These are phyloP conservation scores for Xestia c-nigrum DNA, from an alignment of 2,888 invertebrate genomes.

Conservation along the genomic window DNA sequence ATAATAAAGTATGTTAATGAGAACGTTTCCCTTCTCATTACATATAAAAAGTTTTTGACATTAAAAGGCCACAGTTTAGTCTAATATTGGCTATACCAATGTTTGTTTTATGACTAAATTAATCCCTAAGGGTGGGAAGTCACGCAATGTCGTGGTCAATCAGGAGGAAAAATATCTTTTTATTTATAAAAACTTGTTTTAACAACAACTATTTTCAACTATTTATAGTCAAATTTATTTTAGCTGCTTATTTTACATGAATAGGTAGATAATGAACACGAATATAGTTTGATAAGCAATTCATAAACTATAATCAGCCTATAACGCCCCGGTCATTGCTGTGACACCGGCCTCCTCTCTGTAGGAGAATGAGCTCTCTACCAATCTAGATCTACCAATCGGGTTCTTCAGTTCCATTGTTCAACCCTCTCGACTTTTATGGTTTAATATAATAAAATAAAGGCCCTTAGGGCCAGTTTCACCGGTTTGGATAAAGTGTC, in stretches of 20 bases:
- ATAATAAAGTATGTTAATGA: no score
- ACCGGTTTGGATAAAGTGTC: no score
- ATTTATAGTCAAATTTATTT: background rate
- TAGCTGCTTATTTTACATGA: background rate
- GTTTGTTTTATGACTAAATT: slow-evolving; percentile 14
- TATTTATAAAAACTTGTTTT: background rate
- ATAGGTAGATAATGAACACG: no score
- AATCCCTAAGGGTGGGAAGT: background rate
- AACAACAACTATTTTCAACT: no score
- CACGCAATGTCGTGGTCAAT: slow-evolving; percentile 33
- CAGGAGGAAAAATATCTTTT: background rate
- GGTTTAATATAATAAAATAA: background rate
- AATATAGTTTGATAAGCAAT: background rate
- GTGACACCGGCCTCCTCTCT: background rate
- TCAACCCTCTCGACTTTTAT: background rate
- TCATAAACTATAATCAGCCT: background rate
- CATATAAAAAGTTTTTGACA: background rate
- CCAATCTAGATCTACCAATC: background rate
- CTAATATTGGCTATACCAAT: slow-evolving; percentile 17
- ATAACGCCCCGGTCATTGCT: background rate
- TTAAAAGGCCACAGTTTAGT: slow-evolving; percentile 1
- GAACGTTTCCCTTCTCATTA: background rate
- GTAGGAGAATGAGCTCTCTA: background rate
- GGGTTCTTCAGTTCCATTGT: background rate
- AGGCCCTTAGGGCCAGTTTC: no score